Evolutionary conservation across 1,140 invertebrate genomes (phyloP), one percentile per base, ranked within the genome.

Genomic region (Apis laboriosa): DNA sequence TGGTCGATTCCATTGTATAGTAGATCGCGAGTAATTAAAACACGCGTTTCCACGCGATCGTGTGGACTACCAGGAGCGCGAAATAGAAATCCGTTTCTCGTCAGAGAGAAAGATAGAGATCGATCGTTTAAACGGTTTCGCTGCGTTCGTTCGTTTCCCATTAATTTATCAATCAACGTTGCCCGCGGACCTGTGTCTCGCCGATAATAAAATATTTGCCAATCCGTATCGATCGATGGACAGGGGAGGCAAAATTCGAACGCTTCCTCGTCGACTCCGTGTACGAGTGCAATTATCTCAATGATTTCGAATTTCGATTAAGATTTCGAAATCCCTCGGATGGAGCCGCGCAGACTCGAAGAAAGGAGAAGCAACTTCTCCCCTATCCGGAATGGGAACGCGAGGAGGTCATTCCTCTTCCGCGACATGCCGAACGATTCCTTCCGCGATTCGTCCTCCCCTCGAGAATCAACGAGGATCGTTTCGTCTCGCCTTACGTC

Each of bases 21-120:
- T 19, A 11, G 4, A 11, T 3, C 15, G 51, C 43, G 55, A 60
- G 56, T 53, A 67, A 77, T 83, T 83, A 83, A 77, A 83, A 77
- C 53, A 34, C 55, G n/a, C 53, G 43, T 34, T 72, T 71, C 58
- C 63, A 61, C 28, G 58, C 1, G 12, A 21, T 9, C 13, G 66
- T 56, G 51, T 53, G n/a, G 9, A 63, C 13, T 15, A 51, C 17
- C 55, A 24, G n/a, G 9, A 8, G 13, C 43, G 43, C 64, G 21
- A 17, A 58, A 58, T 17, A 17, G 43, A 12, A 51, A 43, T 49
- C 12, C 12, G 43, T 24, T 61, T 13, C 58, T 61, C 28, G 58
- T 0, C 43, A 13, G 7, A 63, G n/a, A 24, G 13, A 8, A 2
- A 24, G 5, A 15, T 2, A 61, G 0, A 61, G 60, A 61, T 17